Base-by-base conservation (phyloP, 1,140 invertebrate genomes). In the Caerostris extrusa region DNA sequence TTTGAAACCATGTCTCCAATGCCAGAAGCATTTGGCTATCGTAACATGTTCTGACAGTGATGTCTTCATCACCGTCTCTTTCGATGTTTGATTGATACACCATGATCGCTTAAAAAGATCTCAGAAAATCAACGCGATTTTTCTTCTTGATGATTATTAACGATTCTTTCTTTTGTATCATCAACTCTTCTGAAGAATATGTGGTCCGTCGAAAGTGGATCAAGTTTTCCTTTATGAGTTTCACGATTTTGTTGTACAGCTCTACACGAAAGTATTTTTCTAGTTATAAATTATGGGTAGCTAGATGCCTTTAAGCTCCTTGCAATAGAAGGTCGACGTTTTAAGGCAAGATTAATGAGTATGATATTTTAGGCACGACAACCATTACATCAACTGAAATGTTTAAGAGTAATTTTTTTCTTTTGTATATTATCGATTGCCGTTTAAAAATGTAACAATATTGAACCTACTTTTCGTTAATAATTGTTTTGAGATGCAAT, bases 71-170 rank as follows among this genome's bases (percentile, higher is more conserved):
- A 10, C 8, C 69, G 10, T 57, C 56, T 14, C 17, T 12, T 83
- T 57, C 81, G 14, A 83, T 83, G 10, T 14, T 14, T 56, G 81
- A 83, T 83, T 55, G 81, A 83, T 83, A 56, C 53, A 56, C 10
- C 3, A 19, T 53, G 50, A 10, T 5, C 17, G 19, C 19, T 19
- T 77, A 8, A 77, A 77, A 34, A 77, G 71, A 77, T 53, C 19
- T 8, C 12, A 64, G 50, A 6, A 56, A 8, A 55, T 55, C 56
- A 12, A 83, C 14, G 17, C 81, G 53, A 83, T 83, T 83, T 83
- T 83, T 83, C 81, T 17, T 83, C 55, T 57, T 56, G 6, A 83
- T 56, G 53, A 57, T 83, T 83, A 57, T 83, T 83, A 83, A 83
- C 53, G 81, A 83, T 83, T 57, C 19, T 50, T 10, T 77, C 69